phyloP scores from a whole-genome alignment of 2,888 invertebrate species.

The Brenthis daphne region DNA sequence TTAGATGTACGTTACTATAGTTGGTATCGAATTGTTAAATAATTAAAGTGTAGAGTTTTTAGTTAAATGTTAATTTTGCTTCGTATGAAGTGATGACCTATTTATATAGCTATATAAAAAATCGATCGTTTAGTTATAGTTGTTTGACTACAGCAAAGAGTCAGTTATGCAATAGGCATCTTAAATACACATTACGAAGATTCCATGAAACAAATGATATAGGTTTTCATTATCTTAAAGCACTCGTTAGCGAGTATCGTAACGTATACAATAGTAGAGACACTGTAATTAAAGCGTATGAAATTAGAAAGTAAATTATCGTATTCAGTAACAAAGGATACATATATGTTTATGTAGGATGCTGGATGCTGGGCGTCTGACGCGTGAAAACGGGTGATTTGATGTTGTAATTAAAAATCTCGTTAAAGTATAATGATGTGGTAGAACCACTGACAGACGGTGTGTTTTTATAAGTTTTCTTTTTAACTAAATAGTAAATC shows the following conservation, averaged over 20 bases:
- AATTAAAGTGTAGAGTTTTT: too few relatives aligned
- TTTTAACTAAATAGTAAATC: slow-evolving; percentile 2
- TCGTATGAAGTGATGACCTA: too few relatives aligned
- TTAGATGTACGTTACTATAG: slow-evolving; percentile 19
- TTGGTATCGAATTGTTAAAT: background rate
- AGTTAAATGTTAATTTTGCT: too few relatives aligned
- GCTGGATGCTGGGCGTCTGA: slow-evolving; percentile 7
- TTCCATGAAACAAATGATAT: background rate
- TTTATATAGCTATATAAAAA: too few relatives aligned
- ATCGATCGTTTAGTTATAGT: too few relatives aligned
- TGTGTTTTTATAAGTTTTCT: background rate
- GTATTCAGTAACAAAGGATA: slow-evolving; percentile 40
- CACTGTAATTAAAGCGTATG: slow-evolving; percentile 43
- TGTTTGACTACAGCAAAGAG: too few relatives aligned
- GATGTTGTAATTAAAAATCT: slow-evolving; percentile 28
- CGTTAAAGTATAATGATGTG: slow-evolving; percentile 21
- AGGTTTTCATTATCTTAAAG: background rate
- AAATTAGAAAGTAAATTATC: slow-evolving; percentile 44
- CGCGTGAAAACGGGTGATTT: slow-evolving; percentile 22
- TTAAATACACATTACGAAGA: background rate
- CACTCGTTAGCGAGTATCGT: slow-evolving; percentile 6
- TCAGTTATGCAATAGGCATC: background rate
- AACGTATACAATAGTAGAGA: background rate
- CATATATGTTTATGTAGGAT: slow-evolving; percentile 14
- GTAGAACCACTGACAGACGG: slow-evolving; percentile 7